A percentile compares a stretch with the other conserved stretches of the same genome.
Conservation (phyloP, 2,113 vertebrate species). For the Irena cyanogastra region DNA sequence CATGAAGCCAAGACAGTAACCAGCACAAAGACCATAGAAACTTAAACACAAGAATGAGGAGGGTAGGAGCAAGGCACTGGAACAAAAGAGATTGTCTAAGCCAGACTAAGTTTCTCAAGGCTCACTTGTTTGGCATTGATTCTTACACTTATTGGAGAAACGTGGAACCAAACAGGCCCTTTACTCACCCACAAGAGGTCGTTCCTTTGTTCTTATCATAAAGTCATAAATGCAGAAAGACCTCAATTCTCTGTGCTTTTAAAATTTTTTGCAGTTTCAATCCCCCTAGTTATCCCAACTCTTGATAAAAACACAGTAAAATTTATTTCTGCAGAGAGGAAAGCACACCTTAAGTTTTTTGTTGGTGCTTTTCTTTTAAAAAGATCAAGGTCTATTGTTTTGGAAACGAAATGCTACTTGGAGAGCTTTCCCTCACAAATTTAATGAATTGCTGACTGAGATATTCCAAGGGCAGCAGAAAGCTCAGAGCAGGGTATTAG, state of each 20-base stretch:
- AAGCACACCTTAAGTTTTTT: background rate
- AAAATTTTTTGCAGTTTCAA: background rate
- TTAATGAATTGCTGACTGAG: background rate
- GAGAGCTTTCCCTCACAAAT: background rate
- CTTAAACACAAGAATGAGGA: background rate
- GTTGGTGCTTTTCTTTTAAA: background rate
- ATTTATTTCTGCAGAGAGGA: background rate
- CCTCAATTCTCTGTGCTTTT: background rate
- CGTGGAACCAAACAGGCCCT: background rate
- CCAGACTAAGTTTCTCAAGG: background rate
- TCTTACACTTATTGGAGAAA: background rate
- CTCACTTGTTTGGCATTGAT: background rate
- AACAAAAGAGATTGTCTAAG: background rate
- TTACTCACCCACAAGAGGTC: background rate
- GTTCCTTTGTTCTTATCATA: background rate
- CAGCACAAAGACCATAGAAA: background rate
- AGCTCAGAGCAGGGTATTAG: background rate
- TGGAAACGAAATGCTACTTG: background rate
- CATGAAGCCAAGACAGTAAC: background rate
- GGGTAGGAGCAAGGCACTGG: background rate
- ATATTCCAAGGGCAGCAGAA: background rate
- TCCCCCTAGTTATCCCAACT: background rate
- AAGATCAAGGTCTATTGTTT: background rate
- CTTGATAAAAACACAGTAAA: background rate
- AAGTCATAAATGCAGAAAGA: background rate